phyloP scores from a whole-genome alignment of 2,797 vertebrate genomes.

The Coreius guichenoti region DNA sequence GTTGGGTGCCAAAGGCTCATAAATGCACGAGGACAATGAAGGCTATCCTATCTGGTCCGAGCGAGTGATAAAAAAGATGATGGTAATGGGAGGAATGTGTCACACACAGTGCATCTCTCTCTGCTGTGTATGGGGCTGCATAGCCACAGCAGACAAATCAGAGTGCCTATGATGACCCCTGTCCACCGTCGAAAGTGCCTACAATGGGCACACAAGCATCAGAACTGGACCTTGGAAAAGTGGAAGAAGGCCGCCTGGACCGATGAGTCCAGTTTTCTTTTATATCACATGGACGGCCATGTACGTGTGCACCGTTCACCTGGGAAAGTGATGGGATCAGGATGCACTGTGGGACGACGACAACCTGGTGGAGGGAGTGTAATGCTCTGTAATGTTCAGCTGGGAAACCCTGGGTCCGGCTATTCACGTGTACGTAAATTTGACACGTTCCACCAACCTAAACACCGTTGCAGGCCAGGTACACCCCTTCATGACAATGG shows the following conservation, averaged over 20 bases:
- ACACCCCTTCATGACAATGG: neutral
- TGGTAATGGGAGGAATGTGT: neutral
- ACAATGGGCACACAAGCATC: neutral
- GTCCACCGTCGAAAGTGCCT: neutral
- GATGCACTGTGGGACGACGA: neutral
- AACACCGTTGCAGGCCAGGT: neutral
- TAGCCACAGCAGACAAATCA: neutral
- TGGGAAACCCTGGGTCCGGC: neutral
- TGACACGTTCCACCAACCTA: neutral
- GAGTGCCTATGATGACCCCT: neutral
- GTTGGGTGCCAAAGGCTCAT: neutral
- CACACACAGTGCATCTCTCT: neutral
- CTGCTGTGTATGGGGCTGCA: neutral
- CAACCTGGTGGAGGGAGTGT: neutral
- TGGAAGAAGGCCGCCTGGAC: neutral
- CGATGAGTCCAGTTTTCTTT: neutral
- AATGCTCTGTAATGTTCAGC: neutral
- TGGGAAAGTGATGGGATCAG: too few species aligned
- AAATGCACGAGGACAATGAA: neutral
- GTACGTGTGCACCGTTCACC: too few species aligned
- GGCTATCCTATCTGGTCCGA: neutral
- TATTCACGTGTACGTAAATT: neutral
- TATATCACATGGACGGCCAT: neutral
- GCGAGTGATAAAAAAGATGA: too few species aligned
- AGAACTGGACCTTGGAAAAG: neutral